phyloP scores from a whole-genome alignment of 2,888 invertebrate genomes.

The Cetonia aurata region DNA sequence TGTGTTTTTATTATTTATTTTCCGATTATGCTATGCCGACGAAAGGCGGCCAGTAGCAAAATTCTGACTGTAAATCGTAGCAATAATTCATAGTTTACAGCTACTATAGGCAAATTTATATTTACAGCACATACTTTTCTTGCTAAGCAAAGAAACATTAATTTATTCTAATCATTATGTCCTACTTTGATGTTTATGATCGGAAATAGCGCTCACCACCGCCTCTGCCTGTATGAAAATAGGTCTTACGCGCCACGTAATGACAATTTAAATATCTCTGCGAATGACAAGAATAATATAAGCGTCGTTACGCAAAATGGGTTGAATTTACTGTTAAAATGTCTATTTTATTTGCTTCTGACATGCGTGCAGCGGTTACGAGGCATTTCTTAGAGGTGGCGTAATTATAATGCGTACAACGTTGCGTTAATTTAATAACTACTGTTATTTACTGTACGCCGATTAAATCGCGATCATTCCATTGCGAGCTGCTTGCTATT shows the following conservation, averaged over 20 bases:
- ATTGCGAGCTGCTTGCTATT: too few relatives aligned
- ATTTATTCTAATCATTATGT: constrained; percentile 9
- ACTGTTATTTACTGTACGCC: constrained; percentile 26
- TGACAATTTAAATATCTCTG: constrained; percentile 12
- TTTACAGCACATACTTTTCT: too few relatives aligned
- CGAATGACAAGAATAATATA: constrained; percentile 25
- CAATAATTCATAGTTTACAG: too few relatives aligned
- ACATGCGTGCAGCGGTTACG: not conserved
- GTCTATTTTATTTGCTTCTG: constrained; percentile 14
- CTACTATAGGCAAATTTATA: too few relatives aligned
- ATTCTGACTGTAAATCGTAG: too few relatives aligned
- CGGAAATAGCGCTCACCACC: not conserved
- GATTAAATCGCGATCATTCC: too few relatives aligned
- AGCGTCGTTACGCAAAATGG: constrained; percentile 19
- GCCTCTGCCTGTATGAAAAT: constrained; percentile 5
- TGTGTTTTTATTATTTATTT: too few relatives aligned
- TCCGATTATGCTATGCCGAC: too few relatives aligned
- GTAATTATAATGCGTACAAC: not conserved
- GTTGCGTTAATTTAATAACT: constrained; percentile 30
- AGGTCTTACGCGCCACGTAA: not conserved
- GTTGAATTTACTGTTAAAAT: constrained; percentile 23
- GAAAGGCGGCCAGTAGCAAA: too few relatives aligned
- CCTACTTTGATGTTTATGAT: not conserved
- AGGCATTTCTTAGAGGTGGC: constrained; percentile 14
- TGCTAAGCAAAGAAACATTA: not conserved